Percentiles rank a stretch among this genome's conserved stretches.
These are phyloP conservation scores for Cyrtorhinus lividipennis DNA, from an alignment of 1,140 invertebrate genomes.

Conservation along the genomic window DNA sequence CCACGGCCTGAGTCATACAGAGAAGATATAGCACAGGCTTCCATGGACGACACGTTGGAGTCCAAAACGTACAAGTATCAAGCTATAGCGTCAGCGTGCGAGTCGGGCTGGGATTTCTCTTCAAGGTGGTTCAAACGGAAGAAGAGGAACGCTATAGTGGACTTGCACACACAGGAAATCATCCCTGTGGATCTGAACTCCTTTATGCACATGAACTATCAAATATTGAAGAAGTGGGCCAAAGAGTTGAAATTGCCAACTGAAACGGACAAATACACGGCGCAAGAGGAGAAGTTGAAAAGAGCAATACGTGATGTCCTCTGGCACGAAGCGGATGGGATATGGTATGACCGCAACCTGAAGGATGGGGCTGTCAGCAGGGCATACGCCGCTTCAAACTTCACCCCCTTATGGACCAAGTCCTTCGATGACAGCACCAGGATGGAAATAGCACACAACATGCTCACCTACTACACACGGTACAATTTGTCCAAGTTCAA, in stretches of 20 bases:
- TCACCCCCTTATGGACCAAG: constrained; percentile 54
- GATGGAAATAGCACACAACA: not conserved
- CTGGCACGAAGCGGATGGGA: constrained; percentile 50
- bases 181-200: constrained; percentile 76
- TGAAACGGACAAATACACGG: constrained; percentile 34
- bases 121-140: constrained; percentile 39
- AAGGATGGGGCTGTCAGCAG: constrained; percentile 28
- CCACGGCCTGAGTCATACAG: constrained; percentile 67
- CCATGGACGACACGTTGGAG: not conserved
- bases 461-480: constrained; percentile 17
- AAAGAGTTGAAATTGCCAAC: constrained; percentile 34
- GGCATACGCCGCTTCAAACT: constrained; percentile 57
- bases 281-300: constrained; percentile 31
- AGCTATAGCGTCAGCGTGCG: constrained; percentile 40
- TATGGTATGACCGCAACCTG: constrained; percentile 61
- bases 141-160: constrained; percentile 33
- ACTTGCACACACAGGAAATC: constrained; percentile 47
- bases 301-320: constrained; percentile 34
- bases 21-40: constrained; percentile 2
- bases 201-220: constrained; percentile 51
- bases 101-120: constrained; percentile 48
- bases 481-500: constrained; percentile 11
- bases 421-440: constrained; percentile 28
- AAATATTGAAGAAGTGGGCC: constrained; percentile 38
- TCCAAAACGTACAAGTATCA: constrained; percentile 29